phyloP scores from a whole-genome alignment of 2,888 invertebrate species.

The Acrocyrtus sp. region DNA sequence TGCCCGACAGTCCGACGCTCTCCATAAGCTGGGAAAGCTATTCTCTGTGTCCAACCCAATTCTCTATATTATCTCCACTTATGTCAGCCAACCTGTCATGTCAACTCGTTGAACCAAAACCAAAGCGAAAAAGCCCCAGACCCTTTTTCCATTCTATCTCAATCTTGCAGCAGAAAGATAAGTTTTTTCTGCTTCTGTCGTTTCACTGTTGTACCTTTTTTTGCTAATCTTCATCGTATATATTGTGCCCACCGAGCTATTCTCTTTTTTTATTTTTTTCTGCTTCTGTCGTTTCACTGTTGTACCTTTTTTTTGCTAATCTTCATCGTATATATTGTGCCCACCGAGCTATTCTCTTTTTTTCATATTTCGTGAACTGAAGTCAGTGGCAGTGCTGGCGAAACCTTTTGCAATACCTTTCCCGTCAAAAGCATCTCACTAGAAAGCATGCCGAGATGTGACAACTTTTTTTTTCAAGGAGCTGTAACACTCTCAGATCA shows the following conservation, averaged over 20 bases:
- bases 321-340: too few relatives aligned
- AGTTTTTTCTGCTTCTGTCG: constrained; percentile 13
- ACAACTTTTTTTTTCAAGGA: too few relatives aligned
- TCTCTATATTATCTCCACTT: constrained; percentile 48
- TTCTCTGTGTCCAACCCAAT: constrained; percentile 30
- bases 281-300: too few relatives aligned
- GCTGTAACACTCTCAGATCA: too few relatives aligned
- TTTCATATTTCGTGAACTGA: background rate
- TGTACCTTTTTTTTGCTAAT: too few relatives aligned
- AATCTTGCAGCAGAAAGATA: constrained; percentile 22
- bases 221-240: too few relatives aligned
- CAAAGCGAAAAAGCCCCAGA: constrained; percentile 21
- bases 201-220: too few relatives aligned
- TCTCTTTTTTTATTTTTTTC: too few relatives aligned
- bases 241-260: too few relatives aligned
- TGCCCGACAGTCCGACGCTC: background rate
- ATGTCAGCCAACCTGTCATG: constrained; percentile 48
- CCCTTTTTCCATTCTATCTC: constrained; percentile 27
- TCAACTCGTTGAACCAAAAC: constrained; percentile 39
- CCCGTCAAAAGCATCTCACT: constrained; percentile 10
- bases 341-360: too few relatives aligned
- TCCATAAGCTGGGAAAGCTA: too few relatives aligned
- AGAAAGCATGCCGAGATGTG: too few relatives aligned
- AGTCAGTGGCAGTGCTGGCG: constrained; percentile 5
- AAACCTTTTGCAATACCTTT: constrained; percentile 22